These are phyloP conservation scores for Sebastes flavidus DNA, from an alignment of 2,797 vertebrate species.

Conservation along the genomic window DNA sequence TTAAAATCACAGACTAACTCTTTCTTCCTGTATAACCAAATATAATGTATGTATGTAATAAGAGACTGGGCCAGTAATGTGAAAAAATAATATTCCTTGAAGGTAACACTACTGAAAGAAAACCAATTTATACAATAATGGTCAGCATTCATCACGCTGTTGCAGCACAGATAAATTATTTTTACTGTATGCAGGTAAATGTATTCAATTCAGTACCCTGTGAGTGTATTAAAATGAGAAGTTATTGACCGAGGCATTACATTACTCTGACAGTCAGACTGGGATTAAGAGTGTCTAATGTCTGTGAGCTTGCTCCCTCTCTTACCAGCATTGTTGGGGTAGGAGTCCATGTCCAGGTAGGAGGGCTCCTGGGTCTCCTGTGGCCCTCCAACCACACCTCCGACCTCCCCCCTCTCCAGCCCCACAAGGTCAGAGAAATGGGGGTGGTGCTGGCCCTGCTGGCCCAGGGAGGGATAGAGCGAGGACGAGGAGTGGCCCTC, in stretches of 20 bases:
- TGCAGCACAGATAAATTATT: constrained; percentile 19
- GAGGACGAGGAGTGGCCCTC: constrained; percentile 87
- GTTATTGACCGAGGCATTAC: constrained; percentile 6
- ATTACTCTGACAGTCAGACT: constrained; percentile 10
- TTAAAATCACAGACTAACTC: not conserved
- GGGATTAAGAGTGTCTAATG: not conserved
- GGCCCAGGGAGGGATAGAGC: constrained; percentile 84
- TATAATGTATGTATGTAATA: not conserved
- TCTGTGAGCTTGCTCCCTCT: constrained; percentile 2
- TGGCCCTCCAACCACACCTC: constrained; percentile 80
- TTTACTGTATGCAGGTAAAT: constrained; percentile 24
- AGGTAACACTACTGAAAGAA: constrained; percentile 3
- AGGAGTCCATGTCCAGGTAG: constrained; percentile 94
- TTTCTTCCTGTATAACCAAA: not conserved
- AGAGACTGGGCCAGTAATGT: not conserved
- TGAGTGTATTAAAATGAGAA: constrained; percentile 34
- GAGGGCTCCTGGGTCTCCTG: constrained; percentile 90
- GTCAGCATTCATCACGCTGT: constrained; percentile 31
- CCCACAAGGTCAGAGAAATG: constrained; percentile 90
- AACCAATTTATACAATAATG: constrained; percentile 30
- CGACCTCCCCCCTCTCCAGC: constrained; percentile 82
- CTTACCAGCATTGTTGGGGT: constrained; percentile 87
- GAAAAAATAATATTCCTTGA: constrained; percentile 29
- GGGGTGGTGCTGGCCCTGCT: constrained; percentile 86
- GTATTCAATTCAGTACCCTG: constrained; percentile 10